These are phyloP conservation scores for Drosophila subobscura DNA, from an alignment of 1,140 invertebrate genomes.

Conservation along the genomic window DNA sequence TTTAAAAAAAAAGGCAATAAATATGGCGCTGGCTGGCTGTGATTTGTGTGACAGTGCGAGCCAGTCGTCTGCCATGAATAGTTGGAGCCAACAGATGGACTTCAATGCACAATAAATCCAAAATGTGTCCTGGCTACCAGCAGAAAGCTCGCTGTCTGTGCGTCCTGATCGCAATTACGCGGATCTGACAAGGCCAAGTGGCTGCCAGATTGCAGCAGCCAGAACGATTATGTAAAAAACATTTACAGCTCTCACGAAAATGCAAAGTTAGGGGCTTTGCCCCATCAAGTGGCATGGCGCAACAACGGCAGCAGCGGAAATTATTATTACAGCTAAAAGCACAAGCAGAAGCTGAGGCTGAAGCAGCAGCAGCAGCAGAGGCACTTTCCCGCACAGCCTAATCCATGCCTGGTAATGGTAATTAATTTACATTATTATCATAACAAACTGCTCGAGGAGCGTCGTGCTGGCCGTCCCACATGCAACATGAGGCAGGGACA, in stretches of 20 bases:
- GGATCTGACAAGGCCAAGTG: slow-evolving; percentile 46
- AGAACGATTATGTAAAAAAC: slow-evolving; percentile 33
- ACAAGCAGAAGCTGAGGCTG: neutral
- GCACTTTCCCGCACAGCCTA: slow-evolving; percentile 22
- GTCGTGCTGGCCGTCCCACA: slow-evolving; percentile 11
- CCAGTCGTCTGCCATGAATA: slow-evolving; percentile 34
- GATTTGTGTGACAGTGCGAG: slow-evolving; percentile 61
- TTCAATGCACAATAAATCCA: slow-evolving; percentile 15
- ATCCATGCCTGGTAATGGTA: slow-evolving; percentile 44
- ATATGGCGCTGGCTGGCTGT: slow-evolving; percentile 50
- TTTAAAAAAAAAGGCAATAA: slow-evolving; percentile 67
- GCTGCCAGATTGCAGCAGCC: slow-evolving; percentile 22
- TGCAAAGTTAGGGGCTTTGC: slow-evolving; percentile 15
- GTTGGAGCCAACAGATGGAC: slow-evolving; percentile 7
- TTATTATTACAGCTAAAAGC: slow-evolving; percentile 50
- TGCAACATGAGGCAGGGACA: slow-evolving; percentile 2
- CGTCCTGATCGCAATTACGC: slow-evolving; percentile 33
- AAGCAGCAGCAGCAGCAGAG: neutral
- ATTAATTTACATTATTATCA: slow-evolving; percentile 80
- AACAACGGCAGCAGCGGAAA: slow-evolving; percentile 32
- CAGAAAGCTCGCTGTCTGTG: slow-evolving; percentile 5
- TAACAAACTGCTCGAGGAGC: slow-evolving; percentile 61
- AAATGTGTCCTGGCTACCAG: no score
- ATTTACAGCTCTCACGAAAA: slow-evolving; percentile 44
- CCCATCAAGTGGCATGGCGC: slow-evolving; percentile 34